These are phyloP conservation scores for Byasa hedistus DNA, from an alignment of 2,888 invertebrate species.

Conservation along the genomic window DNA sequence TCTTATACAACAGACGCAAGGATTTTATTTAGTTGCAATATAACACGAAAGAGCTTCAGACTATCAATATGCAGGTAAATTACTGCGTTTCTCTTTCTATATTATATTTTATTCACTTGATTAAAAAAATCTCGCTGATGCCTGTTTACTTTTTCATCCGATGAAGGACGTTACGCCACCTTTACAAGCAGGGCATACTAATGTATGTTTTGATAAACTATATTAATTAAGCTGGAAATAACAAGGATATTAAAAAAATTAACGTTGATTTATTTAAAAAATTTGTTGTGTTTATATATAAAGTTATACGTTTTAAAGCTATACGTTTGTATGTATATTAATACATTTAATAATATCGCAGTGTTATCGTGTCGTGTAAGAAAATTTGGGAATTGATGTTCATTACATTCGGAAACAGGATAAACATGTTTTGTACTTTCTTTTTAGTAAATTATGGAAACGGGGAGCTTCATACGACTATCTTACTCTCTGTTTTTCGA, in stretches of 20 bases:
- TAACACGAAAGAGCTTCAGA: background rate
- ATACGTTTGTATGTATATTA: too few species aligned
- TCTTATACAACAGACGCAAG: background rate
- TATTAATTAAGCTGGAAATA: background rate
- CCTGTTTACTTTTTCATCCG: constrained; percentile 2
- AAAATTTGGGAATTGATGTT: too few species aligned
- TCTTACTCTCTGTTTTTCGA: too few species aligned
- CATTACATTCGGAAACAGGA: too few species aligned
- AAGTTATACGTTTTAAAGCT: too few species aligned
- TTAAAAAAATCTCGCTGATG: constrained; percentile 4
- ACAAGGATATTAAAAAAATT: background rate
- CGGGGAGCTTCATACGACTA: too few species aligned
- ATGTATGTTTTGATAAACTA: background rate
- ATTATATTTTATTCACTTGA: background rate
- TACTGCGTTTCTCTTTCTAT: background rate
- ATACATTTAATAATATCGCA: too few species aligned
- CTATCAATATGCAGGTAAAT: constrained; percentile 22
- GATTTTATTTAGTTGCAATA: background rate
- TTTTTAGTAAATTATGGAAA: too few species aligned
- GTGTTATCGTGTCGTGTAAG: too few species aligned
- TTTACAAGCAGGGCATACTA: background rate
- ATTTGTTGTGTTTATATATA: too few species aligned
- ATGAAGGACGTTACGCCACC: constrained; percentile 12
- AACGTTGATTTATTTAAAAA: too few species aligned
- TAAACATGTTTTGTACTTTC: too few species aligned